Base-by-base conservation (phyloP, 2,113 vertebrate genomes). In the Ophthalmolycus amberensis region DNA sequence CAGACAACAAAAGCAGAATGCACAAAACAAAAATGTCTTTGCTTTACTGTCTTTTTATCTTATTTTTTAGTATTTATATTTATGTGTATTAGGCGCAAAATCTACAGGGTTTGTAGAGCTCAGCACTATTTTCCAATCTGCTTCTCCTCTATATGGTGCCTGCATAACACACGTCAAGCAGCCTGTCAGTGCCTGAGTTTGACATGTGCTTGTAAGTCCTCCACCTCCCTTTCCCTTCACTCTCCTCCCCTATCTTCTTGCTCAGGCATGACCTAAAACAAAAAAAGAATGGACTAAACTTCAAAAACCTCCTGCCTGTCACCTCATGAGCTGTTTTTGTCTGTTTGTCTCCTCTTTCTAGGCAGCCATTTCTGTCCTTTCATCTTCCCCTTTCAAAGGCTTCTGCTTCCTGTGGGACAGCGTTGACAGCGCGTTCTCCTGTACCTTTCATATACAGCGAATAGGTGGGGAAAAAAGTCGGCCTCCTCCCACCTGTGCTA, bases 311-410 rank as follows among this genome's bases (percentile, higher is more conserved):
- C 14, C 72, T 12, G 64, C 50, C 78, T 89, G 71, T 86, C 82
- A 84, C 79, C 67, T 86, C 65, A 32, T 71, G 73, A 77, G 88
- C 84, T 72, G 56, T 52, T 83, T 67, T 72, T 66, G 40, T 79
- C 68, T 73, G 42, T 50, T 34, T 42, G 66, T 73, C 78, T 80
- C 56, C 10, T 38, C 76, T 74, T 79, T 82, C 40, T 37, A 62
- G 50, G 34, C 66, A 88, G 79, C 75, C 79, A 77, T 85, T 88
- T 74, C 63, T 64, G 54, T 80, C 83, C 81, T 92, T 94, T 94
- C 80, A 94, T 93, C 85, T 90, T 75, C 22, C 38, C 15, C 38
- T 80, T 85, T 93, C 75, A 90, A 91, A 93, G 79, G 80, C 69
- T 79, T 81, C 56, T 72, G 77, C 75, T 77, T 80, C 84, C 79